Evolutionary conservation across 2,113 vertebrate species (phyloP).

Genomic region (Leptocoma aspasia): DNA sequence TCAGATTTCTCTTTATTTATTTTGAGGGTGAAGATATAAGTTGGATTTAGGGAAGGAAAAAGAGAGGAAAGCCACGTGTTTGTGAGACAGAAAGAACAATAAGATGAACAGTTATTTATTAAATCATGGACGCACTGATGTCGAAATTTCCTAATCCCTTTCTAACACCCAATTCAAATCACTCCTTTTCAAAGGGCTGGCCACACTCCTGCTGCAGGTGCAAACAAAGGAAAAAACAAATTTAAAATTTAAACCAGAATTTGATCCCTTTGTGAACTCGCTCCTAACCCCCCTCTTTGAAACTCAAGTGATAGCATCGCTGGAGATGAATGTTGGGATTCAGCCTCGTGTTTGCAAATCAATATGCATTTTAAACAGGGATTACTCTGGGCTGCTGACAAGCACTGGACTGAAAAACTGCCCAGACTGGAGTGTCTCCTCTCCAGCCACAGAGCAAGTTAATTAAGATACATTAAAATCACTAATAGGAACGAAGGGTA

Average conservation of each 20-base stretch:
- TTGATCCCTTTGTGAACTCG: neutral
- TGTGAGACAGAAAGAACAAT: neutral
- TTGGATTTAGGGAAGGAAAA: neutral
- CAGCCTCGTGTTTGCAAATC: slow-evolving; percentile 1
- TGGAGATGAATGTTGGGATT: neutral
- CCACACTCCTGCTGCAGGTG: slow-evolving; percentile 1
- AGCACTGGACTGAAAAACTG: neutral
- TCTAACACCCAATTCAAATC: neutral
- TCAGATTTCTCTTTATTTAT: neutral
- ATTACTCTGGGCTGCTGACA: slow-evolving; percentile 16
- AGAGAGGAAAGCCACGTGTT: neutral
- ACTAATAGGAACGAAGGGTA: neutral
- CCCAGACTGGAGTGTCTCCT: slow-evolving; percentile 27
- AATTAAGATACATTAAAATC: slow-evolving; percentile 14
- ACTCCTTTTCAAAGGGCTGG: neutral
- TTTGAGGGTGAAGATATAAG: neutral
- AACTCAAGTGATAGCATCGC: neutral
- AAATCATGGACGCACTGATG: neutral
- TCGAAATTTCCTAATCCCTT: neutral
- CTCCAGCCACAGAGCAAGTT: neutral
- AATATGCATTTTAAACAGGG: slow-evolving; percentile 14
- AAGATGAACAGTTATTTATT: neutral
- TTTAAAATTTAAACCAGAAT: neutral
- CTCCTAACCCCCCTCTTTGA: neutral
- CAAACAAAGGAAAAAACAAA: slow-evolving; percentile 7